phyloP scores from a whole-genome alignment of 2,113 vertebrate species.

The Holacanthus passer region DNA sequence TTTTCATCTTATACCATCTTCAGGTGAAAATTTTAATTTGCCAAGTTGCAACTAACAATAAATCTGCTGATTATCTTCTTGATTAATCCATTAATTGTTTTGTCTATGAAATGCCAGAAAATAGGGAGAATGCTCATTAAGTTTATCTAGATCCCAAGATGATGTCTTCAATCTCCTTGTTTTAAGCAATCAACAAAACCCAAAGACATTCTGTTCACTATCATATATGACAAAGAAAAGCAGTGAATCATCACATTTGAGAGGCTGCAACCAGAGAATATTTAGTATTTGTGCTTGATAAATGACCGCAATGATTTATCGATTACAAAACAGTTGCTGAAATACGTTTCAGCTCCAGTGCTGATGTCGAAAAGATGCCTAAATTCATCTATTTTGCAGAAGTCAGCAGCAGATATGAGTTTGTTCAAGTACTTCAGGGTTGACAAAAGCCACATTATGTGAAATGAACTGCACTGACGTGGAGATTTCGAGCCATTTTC shows the following conservation, averaged over 20 bases:
- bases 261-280: background rate
- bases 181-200: background rate
- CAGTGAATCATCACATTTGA: background rate
- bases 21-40: background rate
- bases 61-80: background rate
- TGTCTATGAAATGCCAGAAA: background rate
- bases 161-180: background rate
- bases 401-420: constrained; percentile 24
- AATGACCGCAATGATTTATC: background rate
- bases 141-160: background rate
- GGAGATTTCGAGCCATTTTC: constrained; percentile 31
- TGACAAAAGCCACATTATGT: constrained; percentile 50
- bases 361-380: background rate
- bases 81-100: background rate
- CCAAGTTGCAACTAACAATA: background rate
- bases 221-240: background rate
- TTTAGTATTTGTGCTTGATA: constrained; percentile 15
- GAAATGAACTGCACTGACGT: constrained; percentile 30
- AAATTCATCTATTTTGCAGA: constrained; percentile 7
- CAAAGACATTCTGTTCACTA: background rate
- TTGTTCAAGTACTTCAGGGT: constrained; percentile 19
- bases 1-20: background rate
- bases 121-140: background rate
- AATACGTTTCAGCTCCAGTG: background rate
- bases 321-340: background rate